Percentiles rank a stretch among this genome's conserved stretches.
Conservation (phyloP, 2,113 vertebrate genomes). For the Nestor notabilis region DNA sequence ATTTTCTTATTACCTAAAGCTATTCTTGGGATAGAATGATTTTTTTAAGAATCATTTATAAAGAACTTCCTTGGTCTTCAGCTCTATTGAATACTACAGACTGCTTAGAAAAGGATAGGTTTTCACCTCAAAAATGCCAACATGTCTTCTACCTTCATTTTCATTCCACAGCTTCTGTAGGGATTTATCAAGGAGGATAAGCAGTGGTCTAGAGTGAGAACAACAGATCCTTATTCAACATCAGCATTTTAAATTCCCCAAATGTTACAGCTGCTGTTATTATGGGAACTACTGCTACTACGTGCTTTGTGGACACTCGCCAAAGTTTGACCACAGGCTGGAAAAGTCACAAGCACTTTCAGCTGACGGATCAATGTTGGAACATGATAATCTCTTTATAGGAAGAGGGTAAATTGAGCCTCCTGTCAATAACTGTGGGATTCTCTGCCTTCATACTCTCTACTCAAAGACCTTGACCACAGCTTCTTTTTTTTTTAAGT, state of each 20-base stretch:
- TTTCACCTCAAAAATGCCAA: background rate
- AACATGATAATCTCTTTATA: background rate
- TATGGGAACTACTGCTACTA: background rate
- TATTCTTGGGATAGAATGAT: background rate
- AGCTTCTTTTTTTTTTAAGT: background rate
- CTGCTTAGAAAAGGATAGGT: background rate
- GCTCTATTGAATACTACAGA: background rate
- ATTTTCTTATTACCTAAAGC: background rate
- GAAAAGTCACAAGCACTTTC: background rate
- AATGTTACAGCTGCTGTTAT: background rate
- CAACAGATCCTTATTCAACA: background rate
- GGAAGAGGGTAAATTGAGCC: background rate
- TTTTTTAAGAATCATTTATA: background rate
- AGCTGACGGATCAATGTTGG: background rate
- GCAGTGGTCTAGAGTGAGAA: background rate
- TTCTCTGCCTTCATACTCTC: background rate
- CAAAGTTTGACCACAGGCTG: background rate
- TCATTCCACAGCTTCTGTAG: background rate
- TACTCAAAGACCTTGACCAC: background rate
- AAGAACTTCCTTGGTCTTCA: background rate
- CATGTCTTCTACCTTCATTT: background rate
- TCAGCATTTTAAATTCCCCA: background rate
- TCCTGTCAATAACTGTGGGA: background rate
- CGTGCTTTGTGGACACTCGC: background rate
- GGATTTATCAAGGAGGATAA: background rate